phyloP scores from a whole-genome alignment of 2,113 vertebrate genomes.

The Lepus americanus region DNA sequence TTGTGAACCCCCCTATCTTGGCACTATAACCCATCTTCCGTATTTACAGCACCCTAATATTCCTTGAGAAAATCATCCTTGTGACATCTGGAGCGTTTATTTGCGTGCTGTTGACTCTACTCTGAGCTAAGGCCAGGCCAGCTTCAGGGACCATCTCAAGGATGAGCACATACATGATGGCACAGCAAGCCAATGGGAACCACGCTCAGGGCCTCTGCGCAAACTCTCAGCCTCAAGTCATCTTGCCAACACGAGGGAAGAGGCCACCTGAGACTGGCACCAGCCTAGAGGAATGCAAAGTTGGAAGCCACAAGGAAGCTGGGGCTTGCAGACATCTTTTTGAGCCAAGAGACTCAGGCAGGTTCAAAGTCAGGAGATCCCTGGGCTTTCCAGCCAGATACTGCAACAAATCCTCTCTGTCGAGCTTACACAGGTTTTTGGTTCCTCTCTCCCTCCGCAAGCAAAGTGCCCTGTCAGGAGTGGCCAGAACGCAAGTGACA shows the following conservation, averaged over 20 bases:
- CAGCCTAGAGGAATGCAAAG: not conserved
- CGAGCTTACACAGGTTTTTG: not conserved
- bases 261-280: not conserved
- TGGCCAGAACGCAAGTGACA: not conserved
- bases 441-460: not conserved
- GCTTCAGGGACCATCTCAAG: conserved; percentile 65
- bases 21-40: not conserved
- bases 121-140: conserved; percentile 15
- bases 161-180: conserved; percentile 30
- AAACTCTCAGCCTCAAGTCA: conserved; percentile 35
- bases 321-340: not conserved
- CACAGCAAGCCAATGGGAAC: conserved; percentile 42
- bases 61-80: conserved; percentile 63
- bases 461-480: not conserved
- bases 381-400: not conserved
- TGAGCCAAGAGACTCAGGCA: not conserved
- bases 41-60: conserved; percentile 72
- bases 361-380: not conserved
- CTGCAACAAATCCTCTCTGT: not conserved
- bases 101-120: conserved; percentile 1
- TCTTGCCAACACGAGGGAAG: not conserved
- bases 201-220: not conserved
- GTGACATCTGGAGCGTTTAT: conserved; percentile 52
- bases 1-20: not conserved
- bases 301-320: not conserved